Evolutionary conservation across 2,888 invertebrate genomes (phyloP).

Genomic region (Dioctria linearis): DNA sequence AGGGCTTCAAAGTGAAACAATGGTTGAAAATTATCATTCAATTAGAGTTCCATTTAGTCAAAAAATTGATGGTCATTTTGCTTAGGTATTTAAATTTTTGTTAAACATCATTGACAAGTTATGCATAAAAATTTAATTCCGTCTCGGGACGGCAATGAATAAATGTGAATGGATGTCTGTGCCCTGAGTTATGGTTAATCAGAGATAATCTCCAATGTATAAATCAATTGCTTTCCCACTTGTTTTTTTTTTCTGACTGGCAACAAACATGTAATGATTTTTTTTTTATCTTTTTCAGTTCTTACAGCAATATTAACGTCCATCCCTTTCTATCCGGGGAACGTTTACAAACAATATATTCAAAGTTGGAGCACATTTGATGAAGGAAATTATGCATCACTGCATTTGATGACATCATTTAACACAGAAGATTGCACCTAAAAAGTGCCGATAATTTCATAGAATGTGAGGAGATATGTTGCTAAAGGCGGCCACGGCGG

Average conservation of each 20-base stretch:
- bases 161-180: conserved; percentile 4
- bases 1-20: conserved; percentile 49
- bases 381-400: conserved; percentile 18
- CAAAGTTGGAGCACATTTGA: conserved; percentile 30
- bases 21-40: conserved; percentile 57
- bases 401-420: conserved; percentile 55
- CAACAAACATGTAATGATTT: conserved; percentile 9
- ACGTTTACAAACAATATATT: background rate
- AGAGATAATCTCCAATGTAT: conserved; percentile 26
- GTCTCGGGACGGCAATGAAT: conserved; percentile 8
- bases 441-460: conserved; percentile 55
- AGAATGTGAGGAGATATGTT: conserved; percentile 30
- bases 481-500: background rate
- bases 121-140: conserved; percentile 54
- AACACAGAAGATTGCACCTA: conserved; percentile 56
- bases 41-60: conserved; percentile 59
- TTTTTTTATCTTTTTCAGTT: no score
- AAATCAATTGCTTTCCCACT: conserved; percentile 30
- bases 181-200: conserved; percentile 23
- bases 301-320: no score
- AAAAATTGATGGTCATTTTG: conserved; percentile 59
- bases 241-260: background rate
- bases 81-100: conserved; percentile 55
- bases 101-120: conserved; percentile 53
- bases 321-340: background rate